A percentile compares a stretch with the other conserved stretches of the same genome.
phyloP scores from a whole-genome alignment of 2,797 vertebrate species.

The Galago senegalensis region DNA sequence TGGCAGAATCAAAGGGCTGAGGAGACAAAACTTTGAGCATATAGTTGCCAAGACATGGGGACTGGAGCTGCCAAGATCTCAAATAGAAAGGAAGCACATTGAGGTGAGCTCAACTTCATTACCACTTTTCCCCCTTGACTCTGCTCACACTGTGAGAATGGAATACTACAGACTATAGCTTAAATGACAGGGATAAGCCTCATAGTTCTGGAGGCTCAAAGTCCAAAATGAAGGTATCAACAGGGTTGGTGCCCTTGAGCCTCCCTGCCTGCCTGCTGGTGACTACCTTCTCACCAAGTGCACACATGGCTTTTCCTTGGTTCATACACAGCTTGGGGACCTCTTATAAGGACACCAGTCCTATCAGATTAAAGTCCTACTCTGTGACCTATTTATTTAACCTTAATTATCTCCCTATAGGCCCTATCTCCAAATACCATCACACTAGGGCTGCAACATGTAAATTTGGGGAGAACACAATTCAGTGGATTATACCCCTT shows the following conservation, averaged over 20 bases:
- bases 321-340: background rate
- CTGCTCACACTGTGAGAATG: no score
- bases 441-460: background rate
- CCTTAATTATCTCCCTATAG: background rate
- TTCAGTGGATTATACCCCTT: background rate
- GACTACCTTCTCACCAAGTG: background rate
- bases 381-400: background rate
- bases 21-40: background rate
- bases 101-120: background rate
- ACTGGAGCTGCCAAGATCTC: background rate
- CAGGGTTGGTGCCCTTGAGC: background rate
- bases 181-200: background rate
- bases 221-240: background rate
- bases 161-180: background rate
- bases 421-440: background rate
- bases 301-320: background rate
- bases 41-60: background rate
- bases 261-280: background rate
- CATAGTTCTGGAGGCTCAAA: background rate
- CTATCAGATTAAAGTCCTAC: background rate
- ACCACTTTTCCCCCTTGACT: rapidly evolving
- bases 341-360: background rate
- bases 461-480: background rate
- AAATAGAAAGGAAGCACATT: background rate
- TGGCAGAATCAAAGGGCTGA: background rate